These are phyloP conservation scores for Agrotis puta DNA, from an alignment of 2,888 invertebrate species.

Conservation along the genomic window DNA sequence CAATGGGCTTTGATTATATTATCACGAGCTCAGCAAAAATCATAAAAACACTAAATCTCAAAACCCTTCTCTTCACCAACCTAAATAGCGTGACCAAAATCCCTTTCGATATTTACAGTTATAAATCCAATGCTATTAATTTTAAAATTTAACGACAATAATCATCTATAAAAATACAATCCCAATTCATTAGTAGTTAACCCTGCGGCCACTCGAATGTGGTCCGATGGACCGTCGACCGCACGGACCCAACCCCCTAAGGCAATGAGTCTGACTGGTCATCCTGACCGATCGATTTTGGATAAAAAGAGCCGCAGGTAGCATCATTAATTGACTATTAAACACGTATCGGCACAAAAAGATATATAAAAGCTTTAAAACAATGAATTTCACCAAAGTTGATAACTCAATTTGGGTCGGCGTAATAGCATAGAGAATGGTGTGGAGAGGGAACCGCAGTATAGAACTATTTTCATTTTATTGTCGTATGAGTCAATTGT, in stretches of 20 bases:
- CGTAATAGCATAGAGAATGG: slow-evolving; percentile 66
- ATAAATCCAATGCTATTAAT: slow-evolving; percentile 45
- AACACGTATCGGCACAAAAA: slow-evolving; percentile 88
- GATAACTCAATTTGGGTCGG: slow-evolving; percentile 89
- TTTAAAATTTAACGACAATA: slow-evolving; percentile 57
- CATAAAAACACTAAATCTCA: no score
- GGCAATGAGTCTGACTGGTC: slow-evolving; percentile 77
- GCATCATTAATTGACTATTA: slow-evolving; percentile 90
- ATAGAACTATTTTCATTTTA: slow-evolving; percentile 11
- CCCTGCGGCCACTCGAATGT: slow-evolving; percentile 67
- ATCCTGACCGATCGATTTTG: slow-evolving; percentile 79
- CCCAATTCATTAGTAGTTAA: slow-evolving; percentile 67
- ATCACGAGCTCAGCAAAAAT: no score
- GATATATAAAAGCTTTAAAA: slow-evolving; percentile 82
- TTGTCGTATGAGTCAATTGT: not conserved
- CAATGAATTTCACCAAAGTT: slow-evolving; percentile 90
- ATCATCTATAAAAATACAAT: slow-evolving; percentile 67
- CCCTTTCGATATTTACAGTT: slow-evolving; percentile 43
- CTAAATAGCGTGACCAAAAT: slow-evolving; percentile 2
- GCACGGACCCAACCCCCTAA: slow-evolving; percentile 66
- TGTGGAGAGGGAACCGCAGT: slow-evolving; percentile 64
- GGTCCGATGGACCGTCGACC: slow-evolving; percentile 60
- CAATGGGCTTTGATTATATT: no score
- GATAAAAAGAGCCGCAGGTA: slow-evolving; percentile 86
- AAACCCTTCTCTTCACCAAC: not conserved